Percentiles rank a stretch among this genome's conserved stretches.
phyloP scores from a whole-genome alignment of 2,113 vertebrate species.

The Opisthocomus hoazin region DNA sequence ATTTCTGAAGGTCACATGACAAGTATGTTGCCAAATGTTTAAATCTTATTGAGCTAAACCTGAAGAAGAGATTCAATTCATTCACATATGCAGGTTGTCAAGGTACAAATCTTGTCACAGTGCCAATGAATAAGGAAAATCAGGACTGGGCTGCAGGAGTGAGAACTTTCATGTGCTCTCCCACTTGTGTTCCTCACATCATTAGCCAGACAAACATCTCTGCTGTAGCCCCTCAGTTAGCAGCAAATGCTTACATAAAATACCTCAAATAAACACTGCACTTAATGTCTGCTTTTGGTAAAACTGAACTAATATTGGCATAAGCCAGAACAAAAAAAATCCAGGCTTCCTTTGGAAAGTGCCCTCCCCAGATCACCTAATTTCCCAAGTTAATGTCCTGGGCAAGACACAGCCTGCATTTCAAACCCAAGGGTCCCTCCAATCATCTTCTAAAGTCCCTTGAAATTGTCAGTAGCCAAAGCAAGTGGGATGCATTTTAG shows the following conservation, averaged over 20 bases:
- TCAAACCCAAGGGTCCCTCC: neutral
- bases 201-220: neutral
- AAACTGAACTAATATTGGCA: neutral
- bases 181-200: neutral
- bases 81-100: neutral
- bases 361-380: neutral
- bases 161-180: neutral
- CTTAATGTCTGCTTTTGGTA: neutral
- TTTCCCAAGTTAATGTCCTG: neutral
- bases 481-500: neutral
- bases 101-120: neutral
- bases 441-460: neutral
- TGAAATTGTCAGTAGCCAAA: neutral
- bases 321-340: neutral
- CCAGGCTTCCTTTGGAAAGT: neutral
- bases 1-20: neutral
- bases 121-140: neutral
- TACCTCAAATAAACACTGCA: neutral
- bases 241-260: neutral
- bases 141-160: neutral
- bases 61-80: neutral
- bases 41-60: neutral
- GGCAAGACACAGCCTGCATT: neutral
- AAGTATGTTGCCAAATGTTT: neutral
- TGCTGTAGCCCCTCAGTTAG: neutral